Base-by-base conservation (phyloP, 2,113 vertebrate genomes). In the Laticauda laticaudata region DNA sequence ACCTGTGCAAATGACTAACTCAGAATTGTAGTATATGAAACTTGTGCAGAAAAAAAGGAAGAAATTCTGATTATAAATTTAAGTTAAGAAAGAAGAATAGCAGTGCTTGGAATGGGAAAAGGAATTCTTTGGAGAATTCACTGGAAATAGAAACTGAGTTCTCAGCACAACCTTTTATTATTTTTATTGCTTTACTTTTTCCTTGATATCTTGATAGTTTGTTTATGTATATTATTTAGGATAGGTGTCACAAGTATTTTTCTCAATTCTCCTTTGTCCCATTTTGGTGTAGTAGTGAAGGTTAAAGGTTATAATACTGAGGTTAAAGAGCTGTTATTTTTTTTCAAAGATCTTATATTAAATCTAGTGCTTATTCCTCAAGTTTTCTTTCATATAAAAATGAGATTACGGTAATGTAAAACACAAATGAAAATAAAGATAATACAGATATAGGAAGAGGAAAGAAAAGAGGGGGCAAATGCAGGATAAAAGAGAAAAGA, bases 91-190 rank as follows among this genome's bases (percentile, higher is more conserved):
- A 48, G 89, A 21, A n/a, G 15, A n/a, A 87, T 0, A 85, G 5
- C 0, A 48, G 91, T 89, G 0, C 55, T 43, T 34, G 18, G 8
- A 51, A 69, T 9, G 88, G 43, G 53, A 91, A n/a, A 34, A 86
- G 6, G 91, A 81, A 69, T 90, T 93, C 2, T 93, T 29, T 69
- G 8, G 26, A 88, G 9, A 91, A 0, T 21, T 92, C 61, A 2
- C 39, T 89, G 81, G 86, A 5, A 92, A 90, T 57, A 0, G 0
- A 12, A 87, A 55, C 8, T 55, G 5, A 54, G 10, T 0, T 61
- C 7, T 92, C 86, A 34, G 0, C 24, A 69, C 11, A 45, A 56
- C 26, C n/a, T 39, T 91, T n/a, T 87, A 95, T 90, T 92, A 93
- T 54, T 93, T 34, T 91, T 93, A 48, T 91, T 64, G 1, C 34